phyloP scores from a whole-genome alignment of 2,888 invertebrate genomes.

The Pseudolycoriella hygida region DNA sequence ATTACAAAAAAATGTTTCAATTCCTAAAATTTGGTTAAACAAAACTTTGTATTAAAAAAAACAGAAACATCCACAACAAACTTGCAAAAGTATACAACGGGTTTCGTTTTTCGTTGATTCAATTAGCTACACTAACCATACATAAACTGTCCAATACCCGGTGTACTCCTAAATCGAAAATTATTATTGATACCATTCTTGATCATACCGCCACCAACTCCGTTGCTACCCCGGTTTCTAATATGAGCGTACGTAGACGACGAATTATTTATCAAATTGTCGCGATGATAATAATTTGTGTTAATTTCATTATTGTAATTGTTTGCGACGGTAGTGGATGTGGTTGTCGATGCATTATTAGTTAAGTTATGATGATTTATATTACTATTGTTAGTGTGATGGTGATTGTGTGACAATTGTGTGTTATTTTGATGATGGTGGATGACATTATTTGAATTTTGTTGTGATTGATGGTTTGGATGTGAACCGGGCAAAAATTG shows the following conservation, averaged over 20 bases:
- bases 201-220: background rate
- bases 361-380: background rate
- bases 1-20: too few species aligned
- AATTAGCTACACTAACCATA: conserved; percentile 5
- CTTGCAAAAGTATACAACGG: background rate
- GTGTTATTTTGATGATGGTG: background rate
- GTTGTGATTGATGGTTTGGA: conserved; percentile 39
- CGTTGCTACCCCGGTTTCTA: conserved; percentile 4
- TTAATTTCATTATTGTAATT: conserved; percentile 2
- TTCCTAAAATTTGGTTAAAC: too few species aligned
- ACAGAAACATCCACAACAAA: too few species aligned
- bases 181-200: conserved; percentile 25
- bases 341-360: conserved; percentile 3
- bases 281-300: conserved; percentile 1
- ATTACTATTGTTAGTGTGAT: background rate
- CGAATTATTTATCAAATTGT: conserved; percentile 1
- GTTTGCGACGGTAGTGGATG: background rate
- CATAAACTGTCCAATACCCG: conserved; percentile 11
- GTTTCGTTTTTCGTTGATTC: background rate
- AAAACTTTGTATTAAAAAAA: too few species aligned
- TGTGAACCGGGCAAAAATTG: conserved; percentile 86
- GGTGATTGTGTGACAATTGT: background rate
- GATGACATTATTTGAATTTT: background rate
- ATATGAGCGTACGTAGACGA: conserved; percentile 3
- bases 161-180: conserved; percentile 27